phyloP scores from a whole-genome alignment of 2,113 vertebrate species.

The Sigmodon hispidus region DNA sequence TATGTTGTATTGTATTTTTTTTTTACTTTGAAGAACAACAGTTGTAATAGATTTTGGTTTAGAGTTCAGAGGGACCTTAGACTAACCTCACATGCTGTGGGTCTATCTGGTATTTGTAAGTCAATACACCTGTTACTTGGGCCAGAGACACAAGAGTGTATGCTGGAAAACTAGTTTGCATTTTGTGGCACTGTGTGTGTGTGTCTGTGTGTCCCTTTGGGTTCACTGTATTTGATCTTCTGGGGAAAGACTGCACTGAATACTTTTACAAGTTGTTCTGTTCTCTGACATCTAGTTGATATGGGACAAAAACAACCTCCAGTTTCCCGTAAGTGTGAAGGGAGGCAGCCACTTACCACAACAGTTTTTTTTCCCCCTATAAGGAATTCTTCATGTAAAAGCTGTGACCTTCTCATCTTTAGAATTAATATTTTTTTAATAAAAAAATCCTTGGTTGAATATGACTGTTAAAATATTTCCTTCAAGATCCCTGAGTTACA shows the following conservation, averaged over 20 bases:
- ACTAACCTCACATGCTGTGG: not conserved
- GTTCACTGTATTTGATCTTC: not conserved
- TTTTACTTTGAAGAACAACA: no score
- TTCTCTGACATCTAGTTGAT: not conserved
- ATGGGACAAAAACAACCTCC: not conserved
- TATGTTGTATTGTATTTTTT: no score
- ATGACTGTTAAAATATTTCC: not conserved
- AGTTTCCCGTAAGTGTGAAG: not conserved
- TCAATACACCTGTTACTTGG: not conserved
- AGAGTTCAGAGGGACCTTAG: not conserved
- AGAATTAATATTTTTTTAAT: slow-evolving; percentile 20
- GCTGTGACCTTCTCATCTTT: not conserved
- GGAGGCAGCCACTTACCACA: not conserved
- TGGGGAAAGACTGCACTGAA: not conserved
- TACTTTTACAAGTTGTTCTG: not conserved
- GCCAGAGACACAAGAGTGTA: not conserved
- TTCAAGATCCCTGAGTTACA: not conserved
- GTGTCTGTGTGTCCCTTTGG: not conserved
- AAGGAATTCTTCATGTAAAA: not conserved
- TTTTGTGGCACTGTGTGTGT: not conserved
- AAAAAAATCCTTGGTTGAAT: not conserved
- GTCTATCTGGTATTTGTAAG: not conserved
- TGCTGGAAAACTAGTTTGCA: not conserved
- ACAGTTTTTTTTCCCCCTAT: not conserved
- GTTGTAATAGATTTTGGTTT: not conserved